These are phyloP conservation scores for Lepidonotus clava DNA, from an alignment of 2,888 invertebrate species.

Conservation along the genomic window DNA sequence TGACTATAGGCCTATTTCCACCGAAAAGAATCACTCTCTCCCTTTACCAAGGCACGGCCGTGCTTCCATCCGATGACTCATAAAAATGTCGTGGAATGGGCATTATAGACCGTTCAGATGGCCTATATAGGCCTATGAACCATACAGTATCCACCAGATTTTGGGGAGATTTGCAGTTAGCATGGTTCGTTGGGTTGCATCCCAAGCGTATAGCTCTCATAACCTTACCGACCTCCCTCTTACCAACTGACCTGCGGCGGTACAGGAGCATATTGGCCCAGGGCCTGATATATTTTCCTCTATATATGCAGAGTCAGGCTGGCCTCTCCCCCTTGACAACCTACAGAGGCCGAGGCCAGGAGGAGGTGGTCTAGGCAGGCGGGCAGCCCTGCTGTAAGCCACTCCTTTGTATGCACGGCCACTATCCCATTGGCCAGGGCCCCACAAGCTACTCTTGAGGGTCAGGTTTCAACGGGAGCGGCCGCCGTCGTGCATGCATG, in stretches of 20 bases:
- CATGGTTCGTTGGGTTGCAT: too few relatives aligned
- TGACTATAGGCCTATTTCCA: too few relatives aligned
- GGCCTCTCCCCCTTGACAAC: neutral
- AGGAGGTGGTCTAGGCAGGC: neutral
- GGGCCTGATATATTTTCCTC: neutral
- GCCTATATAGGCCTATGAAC: too few relatives aligned
- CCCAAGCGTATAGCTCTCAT: neutral
- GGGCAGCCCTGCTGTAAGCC: neutral
- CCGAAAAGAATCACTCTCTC: too few relatives aligned
- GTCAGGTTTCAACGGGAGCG: constrained; percentile 26
- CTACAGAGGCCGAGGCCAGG: neutral
- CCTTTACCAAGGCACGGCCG: too few relatives aligned
- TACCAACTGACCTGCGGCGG: neutral
- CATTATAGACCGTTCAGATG: too few relatives aligned
- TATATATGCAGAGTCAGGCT: neutral
- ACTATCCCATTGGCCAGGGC: neutral
- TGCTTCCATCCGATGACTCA: too few relatives aligned
- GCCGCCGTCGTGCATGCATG: constrained; percentile 25
- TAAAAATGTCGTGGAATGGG: too few relatives aligned
- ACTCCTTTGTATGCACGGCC: constrained; percentile 6
- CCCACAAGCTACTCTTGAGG: neutral
- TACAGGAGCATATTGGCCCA: neutral
- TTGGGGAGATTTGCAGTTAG: too few relatives aligned
- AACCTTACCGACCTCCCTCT: too few relatives aligned
- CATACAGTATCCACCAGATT: too few relatives aligned